These are phyloP conservation scores for Drosophila bipectinata DNA, from an alignment of 1,140 invertebrate species.

Conservation along the genomic window DNA sequence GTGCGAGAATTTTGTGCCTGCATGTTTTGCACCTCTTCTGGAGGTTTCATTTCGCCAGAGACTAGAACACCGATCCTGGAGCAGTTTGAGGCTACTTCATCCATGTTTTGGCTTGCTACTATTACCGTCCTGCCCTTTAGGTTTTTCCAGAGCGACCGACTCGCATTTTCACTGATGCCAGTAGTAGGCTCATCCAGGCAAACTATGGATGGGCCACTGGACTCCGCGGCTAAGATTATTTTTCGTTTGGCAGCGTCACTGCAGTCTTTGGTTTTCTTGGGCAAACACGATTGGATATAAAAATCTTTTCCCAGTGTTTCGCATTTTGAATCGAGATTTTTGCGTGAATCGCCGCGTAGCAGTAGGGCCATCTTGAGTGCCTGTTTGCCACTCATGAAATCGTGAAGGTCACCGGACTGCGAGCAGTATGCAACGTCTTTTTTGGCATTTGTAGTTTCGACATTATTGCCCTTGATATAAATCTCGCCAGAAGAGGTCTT, in stretches of 20 bases:
- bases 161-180: slow-evolving; percentile 95
- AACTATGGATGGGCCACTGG: slow-evolving; percentile 92
- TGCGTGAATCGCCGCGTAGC: slow-evolving; percentile 87
- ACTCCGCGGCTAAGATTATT: slow-evolving; percentile 94
- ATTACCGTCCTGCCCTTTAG: slow-evolving; percentile 88
- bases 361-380: slow-evolving; percentile 89
- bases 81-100: slow-evolving; percentile 87
- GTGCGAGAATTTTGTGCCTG: slow-evolving; percentile 85
- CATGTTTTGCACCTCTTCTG: slow-evolving; percentile 87
- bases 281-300: slow-evolving; percentile 75
- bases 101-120: slow-evolving; percentile 88
- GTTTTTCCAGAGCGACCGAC: slow-evolving; percentile 91
- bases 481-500: slow-evolving; percentile 84
- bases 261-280: slow-evolving; percentile 86
- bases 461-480: slow-evolving; percentile 84
- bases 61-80: slow-evolving; percentile 94
- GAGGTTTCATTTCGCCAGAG: slow-evolving; percentile 88
- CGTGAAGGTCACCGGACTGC: slow-evolving; percentile 91
- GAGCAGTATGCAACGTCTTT: slow-evolving; percentile 90
- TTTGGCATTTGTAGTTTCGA: slow-evolving; percentile 83
- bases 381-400: slow-evolving; percentile 90
- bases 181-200: slow-evolving; percentile 95
- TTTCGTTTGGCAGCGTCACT: slow-evolving; percentile 97
- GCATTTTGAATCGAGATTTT: slow-evolving; percentile 80
- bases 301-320: slow-evolving; percentile 74